Percentiles rank a stretch among this genome's conserved stretches.
These are phyloP conservation scores for Coelogynopora nodosa DNA, from an alignment of 2,888 invertebrate species.

Conservation along the genomic window DNA sequence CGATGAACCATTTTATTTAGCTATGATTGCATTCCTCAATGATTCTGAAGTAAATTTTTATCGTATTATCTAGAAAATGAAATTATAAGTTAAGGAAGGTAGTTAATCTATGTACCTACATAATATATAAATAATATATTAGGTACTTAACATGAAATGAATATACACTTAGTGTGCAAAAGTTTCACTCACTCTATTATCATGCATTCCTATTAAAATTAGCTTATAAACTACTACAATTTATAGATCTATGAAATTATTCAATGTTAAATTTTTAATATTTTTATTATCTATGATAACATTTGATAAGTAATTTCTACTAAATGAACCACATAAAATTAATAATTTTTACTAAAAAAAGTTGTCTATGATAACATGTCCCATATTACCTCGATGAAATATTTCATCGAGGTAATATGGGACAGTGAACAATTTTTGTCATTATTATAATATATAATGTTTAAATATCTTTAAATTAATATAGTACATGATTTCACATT, in stretches of 20 bases:
- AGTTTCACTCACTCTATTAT: no score
- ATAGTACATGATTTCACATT: not conserved
- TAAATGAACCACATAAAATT: not conserved
- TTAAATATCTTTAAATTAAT: not conserved
- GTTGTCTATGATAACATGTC: not conserved
- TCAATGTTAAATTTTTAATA: no score
- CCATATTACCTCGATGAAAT: not conserved
- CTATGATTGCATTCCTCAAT: not conserved
- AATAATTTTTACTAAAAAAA: not conserved
- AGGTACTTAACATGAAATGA: no score
- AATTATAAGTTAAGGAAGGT: not conserved
- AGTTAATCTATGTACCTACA: not conserved
- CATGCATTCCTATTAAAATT: no score
- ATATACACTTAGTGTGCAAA: no score
- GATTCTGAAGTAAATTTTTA: not conserved
- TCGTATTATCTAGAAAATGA: not conserved
- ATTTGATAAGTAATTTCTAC: not conserved
- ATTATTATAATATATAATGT: not conserved
- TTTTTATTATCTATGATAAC: no score
- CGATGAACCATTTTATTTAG: not conserved
- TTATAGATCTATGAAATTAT: no score
- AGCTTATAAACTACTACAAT: no score
- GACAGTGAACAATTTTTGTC: not conserved
- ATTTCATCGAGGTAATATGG: not conserved
- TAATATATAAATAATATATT: no score